phyloP scores from a whole-genome alignment of 2,113 vertebrate species.

The Aythya baeri region DNA sequence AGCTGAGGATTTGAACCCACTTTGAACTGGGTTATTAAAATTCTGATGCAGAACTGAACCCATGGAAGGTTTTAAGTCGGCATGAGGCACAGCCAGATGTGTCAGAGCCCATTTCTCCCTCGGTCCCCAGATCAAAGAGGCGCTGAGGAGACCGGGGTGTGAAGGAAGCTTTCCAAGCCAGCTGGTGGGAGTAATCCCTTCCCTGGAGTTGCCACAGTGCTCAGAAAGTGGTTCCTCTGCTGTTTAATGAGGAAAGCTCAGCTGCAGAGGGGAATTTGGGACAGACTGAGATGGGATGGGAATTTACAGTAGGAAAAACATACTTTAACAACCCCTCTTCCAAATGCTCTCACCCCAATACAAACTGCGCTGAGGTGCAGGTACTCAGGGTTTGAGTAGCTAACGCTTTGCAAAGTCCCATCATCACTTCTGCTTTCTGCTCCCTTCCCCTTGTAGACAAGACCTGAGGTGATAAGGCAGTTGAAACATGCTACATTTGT shows the following conservation, averaged over 20 bases:
- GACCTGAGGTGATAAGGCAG: not conserved
- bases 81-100: conserved; percentile 27
- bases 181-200: conserved; percentile 36
- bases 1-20: conserved; percentile 45
- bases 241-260: conserved; percentile 43
- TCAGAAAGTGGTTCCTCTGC: not conserved
- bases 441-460: not conserved
- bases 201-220: not conserved
- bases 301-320: not conserved
- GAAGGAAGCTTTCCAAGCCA: conserved; percentile 25
- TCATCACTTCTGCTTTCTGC: not conserved
- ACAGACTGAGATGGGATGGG: not conserved
- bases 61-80: not conserved
- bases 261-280: not conserved
- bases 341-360: not conserved
- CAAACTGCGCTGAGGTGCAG: not conserved
- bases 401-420: not conserved
- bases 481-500: not conserved
- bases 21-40: conserved; percentile 68
- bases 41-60: conserved; percentile 34
- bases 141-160: not conserved
- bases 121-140: conserved; percentile 55
- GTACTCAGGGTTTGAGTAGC: not conserved
- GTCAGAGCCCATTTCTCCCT: conserved; percentile 59
- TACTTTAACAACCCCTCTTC: not conserved